Evolutionary conservation across 92 coral and sea anemone genomes (phyloP).

Genomic region (Phenganax marumi): DNA sequence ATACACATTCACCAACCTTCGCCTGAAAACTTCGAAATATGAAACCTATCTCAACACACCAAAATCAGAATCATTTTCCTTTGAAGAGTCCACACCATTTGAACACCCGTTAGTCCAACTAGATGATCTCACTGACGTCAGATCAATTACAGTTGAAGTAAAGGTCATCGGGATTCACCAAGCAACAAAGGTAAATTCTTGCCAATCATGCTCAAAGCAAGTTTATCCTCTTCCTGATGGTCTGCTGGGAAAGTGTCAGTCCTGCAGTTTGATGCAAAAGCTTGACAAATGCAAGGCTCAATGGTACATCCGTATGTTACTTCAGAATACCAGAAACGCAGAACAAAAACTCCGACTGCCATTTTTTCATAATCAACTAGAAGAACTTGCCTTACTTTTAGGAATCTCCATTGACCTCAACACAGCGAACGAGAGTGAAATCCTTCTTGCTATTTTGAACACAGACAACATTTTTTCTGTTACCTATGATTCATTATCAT

Average conservation of each 20-base stretch:
- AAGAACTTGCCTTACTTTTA: conserved; percentile 15
- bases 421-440: neutral
- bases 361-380: conserved; percentile 2
- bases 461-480: conserved; percentile 13
- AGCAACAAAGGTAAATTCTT: conserved; percentile 15
- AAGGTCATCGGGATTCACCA: conserved; percentile 8
- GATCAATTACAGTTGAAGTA: conserved; percentile 6
- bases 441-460: conserved; percentile 17
- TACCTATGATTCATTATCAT: conserved; percentile 11
- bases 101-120: conserved; percentile 41
- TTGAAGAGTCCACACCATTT: conserved; percentile 25
- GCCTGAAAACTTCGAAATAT: conserved; percentile 33
- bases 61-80: conserved; percentile 31
- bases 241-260: conserved; percentile 23
- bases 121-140: conserved; percentile 14
- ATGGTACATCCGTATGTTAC: neutral
- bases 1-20: conserved; percentile 44
- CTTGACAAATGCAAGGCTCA: neutral
- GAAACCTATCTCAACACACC: conserved; percentile 51
- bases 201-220: conserved; percentile 23
- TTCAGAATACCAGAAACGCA: neutral
- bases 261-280: neutral
- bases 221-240: conserved; percentile 10
- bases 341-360: neutral
- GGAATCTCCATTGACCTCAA: conserved; percentile 16